Percentiles rank a stretch among this genome's conserved stretches.
Evolutionary conservation across 2,113 vertebrate genomes (phyloP).

Genomic region (Mystacornis crossleyi): DNA sequence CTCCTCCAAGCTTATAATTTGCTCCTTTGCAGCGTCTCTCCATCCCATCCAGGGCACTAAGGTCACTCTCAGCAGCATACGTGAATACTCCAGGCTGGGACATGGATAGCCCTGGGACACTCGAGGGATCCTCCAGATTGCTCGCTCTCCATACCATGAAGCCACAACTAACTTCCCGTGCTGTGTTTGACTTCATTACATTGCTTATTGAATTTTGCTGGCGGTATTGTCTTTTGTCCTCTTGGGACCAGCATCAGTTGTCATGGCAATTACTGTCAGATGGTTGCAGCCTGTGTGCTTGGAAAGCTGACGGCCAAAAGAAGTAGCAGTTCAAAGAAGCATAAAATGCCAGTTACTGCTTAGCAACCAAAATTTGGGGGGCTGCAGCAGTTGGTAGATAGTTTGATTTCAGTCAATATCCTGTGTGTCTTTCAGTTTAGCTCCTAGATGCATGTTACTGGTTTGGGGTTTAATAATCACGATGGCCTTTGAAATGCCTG

Average conservation of each 20-base stretch:
- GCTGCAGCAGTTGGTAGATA: not conserved
- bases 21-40: not conserved
- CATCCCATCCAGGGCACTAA: not conserved
- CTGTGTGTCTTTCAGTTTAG: not conserved
- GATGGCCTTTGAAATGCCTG: not conserved
- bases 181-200: not conserved
- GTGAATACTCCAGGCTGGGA: not conserved
- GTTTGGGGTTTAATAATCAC: not conserved
- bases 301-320: not conserved
- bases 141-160: not conserved
- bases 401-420: not conserved
- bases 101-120: not conserved
- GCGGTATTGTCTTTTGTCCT: not conserved
- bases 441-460: not conserved
- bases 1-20: not conserved
- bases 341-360: not conserved
- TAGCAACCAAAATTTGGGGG: not conserved
- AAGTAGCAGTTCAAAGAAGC: not conserved
- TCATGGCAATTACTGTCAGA: slow-evolving; percentile 19
- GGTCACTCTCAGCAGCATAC: not conserved
- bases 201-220: slow-evolving; percentile 17
- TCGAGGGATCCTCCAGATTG: not conserved
- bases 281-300: not conserved
- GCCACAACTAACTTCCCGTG: not conserved
- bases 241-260: not conserved